Conservation (phyloP, 1,140 invertebrate genomes). For the Conus betulinus region DNA sequence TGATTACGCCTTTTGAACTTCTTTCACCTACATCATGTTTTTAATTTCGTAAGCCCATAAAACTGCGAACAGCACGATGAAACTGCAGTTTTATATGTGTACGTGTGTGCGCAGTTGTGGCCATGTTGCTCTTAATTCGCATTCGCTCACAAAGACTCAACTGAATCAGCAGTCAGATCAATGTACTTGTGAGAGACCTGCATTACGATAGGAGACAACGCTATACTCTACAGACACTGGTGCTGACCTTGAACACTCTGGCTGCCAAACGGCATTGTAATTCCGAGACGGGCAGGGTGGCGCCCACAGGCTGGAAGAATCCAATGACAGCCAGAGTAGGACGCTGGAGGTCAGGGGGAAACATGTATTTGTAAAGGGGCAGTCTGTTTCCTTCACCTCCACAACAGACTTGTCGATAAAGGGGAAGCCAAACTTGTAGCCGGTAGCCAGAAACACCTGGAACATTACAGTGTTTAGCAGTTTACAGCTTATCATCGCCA, state of each 20-base stretch:
- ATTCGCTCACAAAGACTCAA: too few species aligned
- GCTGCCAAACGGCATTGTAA: conserved; percentile 55
- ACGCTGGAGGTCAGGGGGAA: conserved; percentile 72
- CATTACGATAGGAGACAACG: too few species aligned
- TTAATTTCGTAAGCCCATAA: too few species aligned
- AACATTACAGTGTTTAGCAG: too few species aligned
- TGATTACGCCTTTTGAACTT: too few species aligned
- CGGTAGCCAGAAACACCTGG: conserved; percentile 64
- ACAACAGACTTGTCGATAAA: conserved; percentile 62
- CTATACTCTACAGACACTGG: neutral
- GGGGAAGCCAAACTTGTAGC: conserved; percentile 69
- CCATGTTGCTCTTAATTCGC: too few species aligned
- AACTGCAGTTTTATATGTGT: neutral
- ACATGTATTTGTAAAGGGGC: conserved; percentile 77
- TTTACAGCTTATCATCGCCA: too few species aligned
- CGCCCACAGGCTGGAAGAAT: conserved; percentile 77
- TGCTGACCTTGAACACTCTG: conserved; percentile 53
- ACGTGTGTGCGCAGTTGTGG: neutral
- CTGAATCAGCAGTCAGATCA: too few species aligned
- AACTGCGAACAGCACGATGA: too few species aligned
- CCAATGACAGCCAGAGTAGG: conserved; percentile 77
- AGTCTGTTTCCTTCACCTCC: conserved; percentile 64
- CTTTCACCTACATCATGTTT: too few species aligned
- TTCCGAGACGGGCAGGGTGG: conserved; percentile 75
- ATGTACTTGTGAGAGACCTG: too few species aligned